These are phyloP conservation scores for Hydropotes inermis DNA, from an alignment of 2,113 vertebrate genomes.

Conservation along the genomic window DNA sequence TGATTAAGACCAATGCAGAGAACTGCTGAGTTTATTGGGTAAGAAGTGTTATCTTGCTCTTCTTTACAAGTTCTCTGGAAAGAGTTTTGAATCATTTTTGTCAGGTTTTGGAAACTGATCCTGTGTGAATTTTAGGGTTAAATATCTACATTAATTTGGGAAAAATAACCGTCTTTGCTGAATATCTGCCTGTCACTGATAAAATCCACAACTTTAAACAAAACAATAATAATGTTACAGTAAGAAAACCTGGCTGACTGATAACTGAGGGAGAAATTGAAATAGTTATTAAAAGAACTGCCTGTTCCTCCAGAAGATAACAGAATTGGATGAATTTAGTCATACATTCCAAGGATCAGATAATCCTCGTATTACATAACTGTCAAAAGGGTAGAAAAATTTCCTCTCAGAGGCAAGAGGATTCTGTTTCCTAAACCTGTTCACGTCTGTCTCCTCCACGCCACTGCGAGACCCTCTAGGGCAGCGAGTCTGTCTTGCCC, in stretches of 20 bases:
- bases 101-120: neutral
- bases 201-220: neutral
- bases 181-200: neutral
- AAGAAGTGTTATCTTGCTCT: neutral
- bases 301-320: neutral
- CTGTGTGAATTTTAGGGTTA: conserved; percentile 9
- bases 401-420: neutral
- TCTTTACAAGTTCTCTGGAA: neutral
- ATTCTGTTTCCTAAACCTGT: neutral
- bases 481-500: neutral
- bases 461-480: neutral
- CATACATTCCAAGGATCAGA: neutral
- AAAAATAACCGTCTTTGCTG: neutral
- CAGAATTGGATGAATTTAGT: neutral
- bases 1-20: neutral
- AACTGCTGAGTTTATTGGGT: neutral
- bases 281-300: neutral
- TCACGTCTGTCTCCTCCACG: neutral
- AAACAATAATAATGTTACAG: neutral
- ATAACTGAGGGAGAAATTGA: neutral
- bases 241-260: neutral
- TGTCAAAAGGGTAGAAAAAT: neutral
- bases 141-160: neutral
- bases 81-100: conserved; percentile 10
- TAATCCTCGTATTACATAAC: neutral